Percentiles rank a stretch among this genome's conserved stretches.
phyloP scores from a whole-genome alignment of 2,113 vertebrate genomes.

The Urocolius indicus region DNA sequence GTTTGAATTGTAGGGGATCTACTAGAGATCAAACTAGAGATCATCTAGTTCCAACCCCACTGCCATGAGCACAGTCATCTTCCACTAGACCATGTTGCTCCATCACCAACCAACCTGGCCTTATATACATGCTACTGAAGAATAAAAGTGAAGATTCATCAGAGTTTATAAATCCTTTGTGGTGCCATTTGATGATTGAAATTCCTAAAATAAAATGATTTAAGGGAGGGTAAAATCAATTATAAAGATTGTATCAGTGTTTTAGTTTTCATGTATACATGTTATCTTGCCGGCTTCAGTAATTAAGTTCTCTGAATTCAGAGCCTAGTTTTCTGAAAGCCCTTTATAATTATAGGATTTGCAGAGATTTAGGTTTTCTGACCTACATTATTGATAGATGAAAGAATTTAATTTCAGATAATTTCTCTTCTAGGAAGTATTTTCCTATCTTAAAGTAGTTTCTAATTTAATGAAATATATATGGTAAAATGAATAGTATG shows the following conservation, averaged over 20 bases:
- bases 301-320: conserved; percentile 72
- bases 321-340: conserved; percentile 78
- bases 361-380: conserved; percentile 46
- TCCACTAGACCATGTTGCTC: too few species aligned
- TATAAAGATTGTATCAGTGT: not conserved
- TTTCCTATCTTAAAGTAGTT: not conserved
- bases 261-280: conserved; percentile 33
- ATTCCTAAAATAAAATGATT: not conserved
- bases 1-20: too few species aligned
- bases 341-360: conserved; percentile 73
- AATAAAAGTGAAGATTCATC: not conserved
- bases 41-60: too few species aligned
- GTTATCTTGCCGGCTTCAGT: conserved; percentile 74
- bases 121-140: not conserved
- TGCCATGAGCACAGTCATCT: too few species aligned
- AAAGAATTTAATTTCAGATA: not conserved
- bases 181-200: not conserved
- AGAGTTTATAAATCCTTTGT: conserved; percentile 23
- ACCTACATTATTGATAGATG: not conserved
- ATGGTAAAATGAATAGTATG: not conserved
- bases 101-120: too few species aligned
- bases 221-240: not conserved
- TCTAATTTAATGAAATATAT: not conserved
- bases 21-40: too few species aligned
- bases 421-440: not conserved